phyloP scores from a whole-genome alignment of 2,113 vertebrate genomes.

The Melozone crissalis region DNA sequence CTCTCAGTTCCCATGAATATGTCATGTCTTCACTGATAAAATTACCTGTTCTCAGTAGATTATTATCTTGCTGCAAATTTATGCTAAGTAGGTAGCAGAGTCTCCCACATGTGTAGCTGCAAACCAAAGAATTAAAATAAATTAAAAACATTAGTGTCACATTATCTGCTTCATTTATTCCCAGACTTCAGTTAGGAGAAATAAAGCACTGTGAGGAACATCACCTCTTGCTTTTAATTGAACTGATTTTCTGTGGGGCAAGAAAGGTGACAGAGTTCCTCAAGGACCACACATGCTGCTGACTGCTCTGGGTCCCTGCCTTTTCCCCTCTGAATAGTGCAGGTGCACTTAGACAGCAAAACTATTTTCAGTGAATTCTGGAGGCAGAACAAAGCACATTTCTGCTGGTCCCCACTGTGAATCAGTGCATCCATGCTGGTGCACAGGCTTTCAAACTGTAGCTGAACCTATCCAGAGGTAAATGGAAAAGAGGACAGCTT shows the following conservation, averaged over 20 bases:
- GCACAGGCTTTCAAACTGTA: background rate
- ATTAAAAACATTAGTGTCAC: background rate
- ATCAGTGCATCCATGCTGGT: background rate
- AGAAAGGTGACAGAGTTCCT: background rate
- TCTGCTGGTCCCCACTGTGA: background rate
- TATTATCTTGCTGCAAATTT: background rate
- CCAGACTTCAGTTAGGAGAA: background rate
- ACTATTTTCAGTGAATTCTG: background rate
- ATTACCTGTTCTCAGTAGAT: background rate
- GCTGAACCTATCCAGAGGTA: background rate
- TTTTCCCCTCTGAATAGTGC: background rate
- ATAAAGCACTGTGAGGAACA: background rate
- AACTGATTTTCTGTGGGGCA: background rate
- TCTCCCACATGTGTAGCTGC: background rate
- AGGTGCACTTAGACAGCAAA: background rate
- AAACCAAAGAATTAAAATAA: slow-evolving; percentile 22
- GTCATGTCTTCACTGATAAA: background rate
- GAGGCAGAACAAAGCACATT: background rate
- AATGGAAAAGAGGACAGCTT: background rate
- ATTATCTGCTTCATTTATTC: background rate
- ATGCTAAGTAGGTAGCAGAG: background rate
- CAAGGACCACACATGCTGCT: background rate
- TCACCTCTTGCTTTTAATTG: background rate
- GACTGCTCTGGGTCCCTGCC: background rate
- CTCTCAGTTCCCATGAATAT: background rate